A percentile compares a stretch with the other conserved stretches of the same genome.
Conservation (phyloP, 2,888 invertebrate genomes). For the Drosophila mayaguana region DNA sequence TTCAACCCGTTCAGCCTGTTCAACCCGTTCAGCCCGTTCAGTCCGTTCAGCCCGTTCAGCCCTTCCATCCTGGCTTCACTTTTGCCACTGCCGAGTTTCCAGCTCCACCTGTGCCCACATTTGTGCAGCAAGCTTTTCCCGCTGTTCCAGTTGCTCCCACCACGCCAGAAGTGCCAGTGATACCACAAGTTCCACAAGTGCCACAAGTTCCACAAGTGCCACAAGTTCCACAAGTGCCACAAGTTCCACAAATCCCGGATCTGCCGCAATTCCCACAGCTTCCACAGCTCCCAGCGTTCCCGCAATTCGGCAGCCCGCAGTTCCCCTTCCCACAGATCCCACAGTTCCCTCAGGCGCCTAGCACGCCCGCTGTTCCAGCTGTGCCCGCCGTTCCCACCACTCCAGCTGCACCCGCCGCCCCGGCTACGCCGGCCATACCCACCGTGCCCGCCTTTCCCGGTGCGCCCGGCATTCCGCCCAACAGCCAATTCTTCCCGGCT, state of each 20-base stretch:
- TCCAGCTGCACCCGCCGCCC: constrained; percentile 26
- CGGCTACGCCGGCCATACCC: constrained; percentile 33
- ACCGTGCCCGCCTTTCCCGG: constrained; percentile 23
- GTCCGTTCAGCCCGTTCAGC: constrained; percentile 41
- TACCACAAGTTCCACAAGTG: constrained; percentile 32
- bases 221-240: constrained; percentile 14
- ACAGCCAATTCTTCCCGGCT: constrained; percentile 66
- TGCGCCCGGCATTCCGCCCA: constrained; percentile 44
- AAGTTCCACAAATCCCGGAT: constrained; percentile 33
- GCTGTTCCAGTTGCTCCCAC: constrained; percentile 50
- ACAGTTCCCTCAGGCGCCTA: constrained; percentile 36
- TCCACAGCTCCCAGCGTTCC: constrained; percentile 18
- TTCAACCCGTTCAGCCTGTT: constrained; percentile 36
- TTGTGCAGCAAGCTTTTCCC: constrained; percentile 50
- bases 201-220: constrained; percentile 42
- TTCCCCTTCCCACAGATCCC: constrained; percentile 41
- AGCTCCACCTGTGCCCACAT: constrained; percentile 58
- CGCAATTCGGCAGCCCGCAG: constrained; percentile 27
- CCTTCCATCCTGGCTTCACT: constrained; percentile 46
- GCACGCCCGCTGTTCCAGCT: constrained; percentile 16
- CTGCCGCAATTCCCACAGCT: constrained; percentile 26
- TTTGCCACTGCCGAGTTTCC: constrained; percentile 51
- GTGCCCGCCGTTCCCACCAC: constrained; percentile 28
- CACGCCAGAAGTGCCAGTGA: constrained; percentile 45
- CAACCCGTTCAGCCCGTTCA: constrained; percentile 26